Evolutionary conservation across 2,888 invertebrate species (phyloP), one percentile per base, ranked within the genome.

Genomic region (Ariolimax columbianus): DNA sequence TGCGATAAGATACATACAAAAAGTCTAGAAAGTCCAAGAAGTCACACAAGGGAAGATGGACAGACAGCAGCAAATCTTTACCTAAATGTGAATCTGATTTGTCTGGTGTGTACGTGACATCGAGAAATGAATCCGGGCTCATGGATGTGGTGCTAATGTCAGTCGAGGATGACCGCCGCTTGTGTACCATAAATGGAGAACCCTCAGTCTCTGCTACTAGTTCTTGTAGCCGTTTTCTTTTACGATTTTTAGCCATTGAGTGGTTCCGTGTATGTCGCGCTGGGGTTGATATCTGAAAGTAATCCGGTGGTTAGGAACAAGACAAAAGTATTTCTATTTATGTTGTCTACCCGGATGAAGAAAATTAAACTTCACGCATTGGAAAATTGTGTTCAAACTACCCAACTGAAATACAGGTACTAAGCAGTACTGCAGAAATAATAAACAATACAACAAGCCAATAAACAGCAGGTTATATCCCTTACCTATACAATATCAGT

Each of bases 71-170:
- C 17, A 14, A 30, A 23, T 17, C 30, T 30, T 0, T 82, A 88
- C 88, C 85, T 36, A 86, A 78, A 6, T 86, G 77, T n/a, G 83
- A 72, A 83, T 91, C 91, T 11, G 91, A 91, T 72, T 91, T 91
- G 86, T 93, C 93, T 3, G 96, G 92, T 0, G 92, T 92, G 85
- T 91, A 96, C 82, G 98, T 97, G 91, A 97, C 97, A 93, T 98
- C 98, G 88, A 98, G 95, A 94, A 98, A 97, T 90, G 97, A 98
- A 84, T 91, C 91, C 55, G 97, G 97, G 89, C 97, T 97, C 83
- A 97, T 96, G 89, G 97, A 97, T 85, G 97, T 95, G 86, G 97
- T 95, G 59, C 97, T 97, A 77, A 97, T 96, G 14, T 86, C 84
- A 23, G 78, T 51, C 94, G 97, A 97, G 14, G 97, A 97, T 0